Evolutionary conservation across 2,888 invertebrate species (phyloP), one percentile per base, ranked within the genome.

Genomic region (Plemyria rubiginata): DNA sequence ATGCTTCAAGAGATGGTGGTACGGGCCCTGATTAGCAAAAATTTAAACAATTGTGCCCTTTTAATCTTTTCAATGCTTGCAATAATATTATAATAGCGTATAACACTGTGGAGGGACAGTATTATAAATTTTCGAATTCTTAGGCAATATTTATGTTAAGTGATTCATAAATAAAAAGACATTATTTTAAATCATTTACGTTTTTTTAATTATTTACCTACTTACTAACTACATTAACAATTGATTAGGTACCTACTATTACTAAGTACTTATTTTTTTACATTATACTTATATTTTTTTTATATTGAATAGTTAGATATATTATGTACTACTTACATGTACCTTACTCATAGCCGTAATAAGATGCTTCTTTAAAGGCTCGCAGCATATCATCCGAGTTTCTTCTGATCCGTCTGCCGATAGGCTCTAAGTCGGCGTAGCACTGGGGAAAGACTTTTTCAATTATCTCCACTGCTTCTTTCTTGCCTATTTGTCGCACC

Each of bases 391-490:
- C 97, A 0, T 93, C 87, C 0, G 97, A 97, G 80, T 96, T 96
- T 62, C 96, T 93, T 70, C 96, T 93, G 67, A 96, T 92, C 67
- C 97, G 89, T 70, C 97, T 91, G 0, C 98, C 98, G 53, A 99
- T 94, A 0, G 99, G 99, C 81, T 99, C 99, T 73, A 98, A 91
- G 85, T 99, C 99, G 16, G 94, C 94, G 79, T 99, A 99, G 84
- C 99, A 99, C 82, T 95, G 96, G 0, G 95, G 94, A 86, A 99
- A 99, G 0, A 99, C 98, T 77, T 96, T 94, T 71, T 98, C 96
- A 28, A 99, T 96, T 0, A 96, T 95, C 32, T 94, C 94, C 13
- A 94, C 88, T 0, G 98, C 98, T 81, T 97, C 95, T 53, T 93
- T 91, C 63, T 94, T 90, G 0, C 94, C 92, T 15, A 98, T 94